phyloP scores from a whole-genome alignment of 2,113 vertebrate species.

The Sturnus vulgaris region DNA sequence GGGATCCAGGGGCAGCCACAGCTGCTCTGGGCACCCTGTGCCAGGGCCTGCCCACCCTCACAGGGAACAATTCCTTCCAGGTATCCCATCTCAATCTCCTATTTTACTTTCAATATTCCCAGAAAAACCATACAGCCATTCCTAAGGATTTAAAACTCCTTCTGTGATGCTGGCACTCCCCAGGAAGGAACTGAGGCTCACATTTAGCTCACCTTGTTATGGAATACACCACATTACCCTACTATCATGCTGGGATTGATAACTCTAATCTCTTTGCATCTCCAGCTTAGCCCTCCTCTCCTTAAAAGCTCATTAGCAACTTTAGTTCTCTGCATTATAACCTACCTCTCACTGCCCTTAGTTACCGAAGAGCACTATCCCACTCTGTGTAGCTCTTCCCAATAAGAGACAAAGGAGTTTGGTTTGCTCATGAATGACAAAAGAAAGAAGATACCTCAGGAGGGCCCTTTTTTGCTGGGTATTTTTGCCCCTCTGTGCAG shows the following conservation, averaged over 20 bases:
- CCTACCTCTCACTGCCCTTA: background rate
- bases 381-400: background rate
- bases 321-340: background rate
- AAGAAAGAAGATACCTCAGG: background rate
- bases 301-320: conserved; percentile 16
- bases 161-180: fast-evolving
- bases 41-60: background rate
- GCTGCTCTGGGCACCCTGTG: background rate
- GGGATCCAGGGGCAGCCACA: background rate
- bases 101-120: background rate
- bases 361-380: background rate
- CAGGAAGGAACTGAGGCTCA: background rate
- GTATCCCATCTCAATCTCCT: background rate
- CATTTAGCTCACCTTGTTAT: background rate
- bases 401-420: background rate
- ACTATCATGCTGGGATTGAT: background rate
- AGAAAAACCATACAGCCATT: background rate
- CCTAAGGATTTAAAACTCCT: background rate
- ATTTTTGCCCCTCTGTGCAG: background rate
- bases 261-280: background rate
- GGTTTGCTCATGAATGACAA: background rate
- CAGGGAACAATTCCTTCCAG: background rate
- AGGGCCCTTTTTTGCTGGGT: background rate
- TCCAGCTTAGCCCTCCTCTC: background rate
- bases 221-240: background rate